Evolutionary conservation across 2,888 invertebrate genomes (phyloP).

Genomic region (Steinernema carpocapsae): DNA sequence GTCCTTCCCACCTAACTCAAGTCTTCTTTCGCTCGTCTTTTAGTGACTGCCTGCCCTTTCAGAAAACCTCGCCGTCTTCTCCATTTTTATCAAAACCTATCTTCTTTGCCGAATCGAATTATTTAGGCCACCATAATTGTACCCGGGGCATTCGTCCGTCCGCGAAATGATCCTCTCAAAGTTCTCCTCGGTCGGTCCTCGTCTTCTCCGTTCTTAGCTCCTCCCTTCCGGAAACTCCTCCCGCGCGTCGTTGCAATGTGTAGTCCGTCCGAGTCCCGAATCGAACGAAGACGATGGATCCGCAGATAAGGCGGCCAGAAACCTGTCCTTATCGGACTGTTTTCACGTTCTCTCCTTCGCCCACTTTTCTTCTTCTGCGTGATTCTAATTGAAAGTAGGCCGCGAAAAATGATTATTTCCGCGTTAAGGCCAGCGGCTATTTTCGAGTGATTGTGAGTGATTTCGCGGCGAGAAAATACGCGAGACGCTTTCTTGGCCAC

Average conservation of each 20-base stretch:
- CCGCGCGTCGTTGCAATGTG: neutral
- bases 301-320: neutral
- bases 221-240: neutral
- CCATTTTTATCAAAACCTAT: neutral
- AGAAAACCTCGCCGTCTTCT: neutral
- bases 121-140: constrained; percentile 11
- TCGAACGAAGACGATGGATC: neutral
- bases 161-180: constrained; percentile 4
- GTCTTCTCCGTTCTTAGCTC: neutral
- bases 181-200: neutral
- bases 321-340: constrained; percentile 13
- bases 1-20: no score
- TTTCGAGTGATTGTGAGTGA: neutral
- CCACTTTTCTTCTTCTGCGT: neutral
- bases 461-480: neutral
- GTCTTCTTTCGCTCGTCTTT: no score
- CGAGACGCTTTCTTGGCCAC: no score
- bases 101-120: constrained; percentile 1
- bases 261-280: no score
- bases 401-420: neutral
- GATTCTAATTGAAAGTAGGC: neutral
- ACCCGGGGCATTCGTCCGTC: constrained; percentile 15
- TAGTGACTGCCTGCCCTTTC: no score
- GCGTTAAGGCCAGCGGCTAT: neutral
- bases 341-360: neutral